Conservation (phyloP, 2,113 vertebrate species). For the Gadus macrocephalus region DNA sequence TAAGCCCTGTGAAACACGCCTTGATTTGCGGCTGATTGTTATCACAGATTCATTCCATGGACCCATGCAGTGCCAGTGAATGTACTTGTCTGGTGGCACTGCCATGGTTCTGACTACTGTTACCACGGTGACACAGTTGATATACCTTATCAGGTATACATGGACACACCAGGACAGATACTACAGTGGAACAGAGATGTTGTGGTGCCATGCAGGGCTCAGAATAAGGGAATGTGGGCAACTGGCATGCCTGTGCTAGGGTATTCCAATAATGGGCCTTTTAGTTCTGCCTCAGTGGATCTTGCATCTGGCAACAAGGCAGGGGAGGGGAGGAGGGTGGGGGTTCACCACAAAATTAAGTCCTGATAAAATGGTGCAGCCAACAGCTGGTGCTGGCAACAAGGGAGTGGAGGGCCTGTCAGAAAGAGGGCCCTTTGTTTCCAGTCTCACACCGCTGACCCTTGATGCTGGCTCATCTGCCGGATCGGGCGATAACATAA, state of each 20-base stretch:
- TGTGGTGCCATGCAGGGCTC: not conserved
- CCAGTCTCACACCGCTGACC: constrained; percentile 35
- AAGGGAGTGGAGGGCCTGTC: constrained; percentile 12
- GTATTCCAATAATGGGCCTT: constrained; percentile 64
- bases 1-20: no score
- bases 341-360: constrained; percentile 70
- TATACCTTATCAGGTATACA: no score
- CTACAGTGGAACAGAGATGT: not conserved
- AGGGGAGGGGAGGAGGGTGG: constrained; percentile 64
- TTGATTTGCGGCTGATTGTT: no score
- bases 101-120: no score
- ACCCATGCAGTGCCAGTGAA: no score
- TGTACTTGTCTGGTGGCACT: no score
- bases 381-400: constrained; percentile 50
- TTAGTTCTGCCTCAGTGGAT: constrained; percentile 62
- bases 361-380: constrained; percentile 55
- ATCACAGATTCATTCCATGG: no score
- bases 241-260: constrained; percentile 51
- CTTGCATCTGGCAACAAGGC: constrained; percentile 14
- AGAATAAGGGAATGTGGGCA: no score
- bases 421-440: constrained; percentile 57
- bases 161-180: not conserved
- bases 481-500: constrained; percentile 45
- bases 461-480: constrained; percentile 33
- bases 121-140: no score